Conservation (phyloP, 2,797 vertebrate genomes). For the Sphenopsis melanotis region DNA sequence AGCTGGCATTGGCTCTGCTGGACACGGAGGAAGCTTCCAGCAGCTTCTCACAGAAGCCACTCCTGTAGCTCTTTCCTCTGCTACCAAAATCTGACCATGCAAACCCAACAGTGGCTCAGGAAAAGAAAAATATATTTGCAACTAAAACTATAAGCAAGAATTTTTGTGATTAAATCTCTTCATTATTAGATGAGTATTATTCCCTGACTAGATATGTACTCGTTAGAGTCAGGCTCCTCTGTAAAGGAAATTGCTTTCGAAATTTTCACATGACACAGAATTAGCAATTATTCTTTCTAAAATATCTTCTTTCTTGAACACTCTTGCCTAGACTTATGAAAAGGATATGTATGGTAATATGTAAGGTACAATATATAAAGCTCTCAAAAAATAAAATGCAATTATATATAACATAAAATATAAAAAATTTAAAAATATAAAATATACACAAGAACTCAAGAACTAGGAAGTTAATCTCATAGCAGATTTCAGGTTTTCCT, state of each 20-base stretch:
- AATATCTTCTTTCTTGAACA: neutral
- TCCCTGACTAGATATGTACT: neutral
- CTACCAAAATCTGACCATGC: neutral
- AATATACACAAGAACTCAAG: neutral
- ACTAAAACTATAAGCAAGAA: neutral
- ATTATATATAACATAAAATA: neutral
- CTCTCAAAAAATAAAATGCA: neutral
- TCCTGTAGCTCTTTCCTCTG: neutral
- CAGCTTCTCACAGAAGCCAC: neutral
- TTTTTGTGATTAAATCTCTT: neutral
- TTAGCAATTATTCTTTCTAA: neutral
- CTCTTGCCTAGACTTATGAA: neutral
- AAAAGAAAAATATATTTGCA: neutral
- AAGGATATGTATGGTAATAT: neutral
- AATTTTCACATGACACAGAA: neutral
- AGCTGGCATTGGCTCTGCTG: neutral
- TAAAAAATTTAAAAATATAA: neutral
- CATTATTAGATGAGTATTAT: neutral
- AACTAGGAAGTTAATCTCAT: neutral
- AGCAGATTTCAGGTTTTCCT: neutral
- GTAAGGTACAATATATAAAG: neutral
- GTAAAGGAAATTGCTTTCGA: neutral
- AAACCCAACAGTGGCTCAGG: neutral
- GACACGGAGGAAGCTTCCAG: neutral
- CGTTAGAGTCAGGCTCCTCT: neutral